Evolutionary conservation across 2,113 vertebrate species (phyloP).

Genomic region (rat (Rattus norvegicus)): DNA sequence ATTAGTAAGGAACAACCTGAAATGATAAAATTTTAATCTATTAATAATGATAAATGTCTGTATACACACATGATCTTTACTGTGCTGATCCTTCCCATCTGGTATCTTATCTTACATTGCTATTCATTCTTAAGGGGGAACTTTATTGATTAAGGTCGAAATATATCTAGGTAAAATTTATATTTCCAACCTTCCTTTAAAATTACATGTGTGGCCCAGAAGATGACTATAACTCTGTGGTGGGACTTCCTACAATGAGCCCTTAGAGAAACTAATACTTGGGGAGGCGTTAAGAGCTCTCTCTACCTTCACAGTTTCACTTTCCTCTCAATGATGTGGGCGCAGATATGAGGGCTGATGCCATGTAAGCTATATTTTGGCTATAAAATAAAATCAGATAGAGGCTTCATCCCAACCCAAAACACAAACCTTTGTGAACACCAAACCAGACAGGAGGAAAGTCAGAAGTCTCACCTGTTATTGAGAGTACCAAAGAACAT

Average conservation of each 20-base stretch:
- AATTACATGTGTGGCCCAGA: background rate
- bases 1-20: background rate
- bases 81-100: background rate
- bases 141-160: background rate
- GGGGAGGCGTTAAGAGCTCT: background rate
- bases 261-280: background rate
- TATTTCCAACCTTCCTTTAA: background rate
- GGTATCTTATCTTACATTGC: background rate
- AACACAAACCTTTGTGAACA: background rate
- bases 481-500: background rate
- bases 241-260: background rate
- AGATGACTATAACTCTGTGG: background rate
- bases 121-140: background rate
- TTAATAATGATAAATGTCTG: background rate
- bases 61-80: background rate
- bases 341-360: background rate
- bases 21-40: background rate
- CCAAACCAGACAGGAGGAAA: no score
- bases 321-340: background rate
- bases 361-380: background rate
- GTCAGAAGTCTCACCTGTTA: background rate
- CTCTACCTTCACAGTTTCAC: background rate
- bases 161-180: background rate
- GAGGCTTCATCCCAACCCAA: background rate
- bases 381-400: background rate